Conservation (phyloP, 2,888 invertebrate genomes). For the Dryomyza anilis region DNA sequence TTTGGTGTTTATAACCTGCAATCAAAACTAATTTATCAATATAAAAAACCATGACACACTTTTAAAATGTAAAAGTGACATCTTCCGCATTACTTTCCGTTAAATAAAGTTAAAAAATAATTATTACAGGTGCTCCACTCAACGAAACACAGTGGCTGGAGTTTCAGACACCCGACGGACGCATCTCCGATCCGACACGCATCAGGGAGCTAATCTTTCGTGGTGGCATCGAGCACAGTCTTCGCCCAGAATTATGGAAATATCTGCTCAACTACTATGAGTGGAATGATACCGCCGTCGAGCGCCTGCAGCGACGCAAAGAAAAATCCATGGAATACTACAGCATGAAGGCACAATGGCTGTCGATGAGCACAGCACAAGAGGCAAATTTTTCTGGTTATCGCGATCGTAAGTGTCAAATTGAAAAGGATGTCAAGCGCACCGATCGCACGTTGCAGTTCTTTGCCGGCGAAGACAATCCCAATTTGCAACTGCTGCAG, state of each 20-base stretch:
- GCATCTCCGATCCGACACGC: slow-evolving; percentile 76
- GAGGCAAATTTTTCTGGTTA: slow-evolving; percentile 87
- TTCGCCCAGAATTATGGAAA: slow-evolving; percentile 91
- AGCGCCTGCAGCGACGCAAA: slow-evolving; percentile 73
- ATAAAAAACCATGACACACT: too few species aligned
- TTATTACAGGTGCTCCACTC: slow-evolving; percentile 68
- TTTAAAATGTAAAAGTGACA: too few species aligned
- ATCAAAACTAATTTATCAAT: too few species aligned
- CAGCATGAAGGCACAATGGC: slow-evolving; percentile 96
- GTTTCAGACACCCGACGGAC: slow-evolving; percentile 79
- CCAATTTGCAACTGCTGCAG: slow-evolving; percentile 80
- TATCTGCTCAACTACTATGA: slow-evolving; percentile 87
- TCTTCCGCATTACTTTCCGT: too few species aligned
- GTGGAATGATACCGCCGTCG: slow-evolving; percentile 78
- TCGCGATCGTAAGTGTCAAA: slow-evolving; percentile 88
- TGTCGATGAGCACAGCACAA: slow-evolving; percentile 84
- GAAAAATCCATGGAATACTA: slow-evolving; percentile 85
- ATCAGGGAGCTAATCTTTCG: slow-evolving; percentile 87
- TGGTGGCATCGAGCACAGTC: slow-evolving; percentile 80
- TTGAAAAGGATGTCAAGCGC: slow-evolving; percentile 96
- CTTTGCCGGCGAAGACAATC: slow-evolving; percentile 92
- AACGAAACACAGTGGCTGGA: slow-evolving; percentile 81
- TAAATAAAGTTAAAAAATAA: too few species aligned
- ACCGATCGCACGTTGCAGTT: slow-evolving; percentile 91
- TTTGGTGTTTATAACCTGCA: not conserved